Conservation (phyloP, 2,888 invertebrate genomes). For the Exephanes ischioxanthus region DNA sequence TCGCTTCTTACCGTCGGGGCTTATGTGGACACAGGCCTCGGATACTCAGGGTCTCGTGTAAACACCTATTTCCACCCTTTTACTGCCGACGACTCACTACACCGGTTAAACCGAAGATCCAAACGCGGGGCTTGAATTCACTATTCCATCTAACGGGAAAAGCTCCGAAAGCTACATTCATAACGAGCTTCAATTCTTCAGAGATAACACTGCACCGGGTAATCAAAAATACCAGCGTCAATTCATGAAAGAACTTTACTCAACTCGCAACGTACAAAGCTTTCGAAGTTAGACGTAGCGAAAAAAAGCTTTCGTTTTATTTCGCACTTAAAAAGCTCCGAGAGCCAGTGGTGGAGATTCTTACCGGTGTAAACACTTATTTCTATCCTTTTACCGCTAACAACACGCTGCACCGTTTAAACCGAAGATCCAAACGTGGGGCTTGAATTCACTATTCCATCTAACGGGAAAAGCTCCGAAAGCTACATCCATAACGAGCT, state of each 20-base stretch:
- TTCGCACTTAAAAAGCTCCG: background rate
- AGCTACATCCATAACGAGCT: background rate
- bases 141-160: background rate
- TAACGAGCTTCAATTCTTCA: background rate
- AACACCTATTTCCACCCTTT: slow-evolving; percentile 39
- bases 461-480: background rate
- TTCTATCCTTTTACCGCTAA: slow-evolving; percentile 17
- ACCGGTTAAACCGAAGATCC: background rate
- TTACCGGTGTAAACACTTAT: slow-evolving; percentile 34
- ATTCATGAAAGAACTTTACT: background rate
- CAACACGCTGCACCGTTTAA: slow-evolving; percentile 3
- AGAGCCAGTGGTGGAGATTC: too few species aligned
- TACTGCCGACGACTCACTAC: background rate
- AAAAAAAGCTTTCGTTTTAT: background rate
- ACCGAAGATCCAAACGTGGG: background rate
- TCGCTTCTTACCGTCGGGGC: slow-evolving; percentile 1
- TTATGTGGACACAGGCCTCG: slow-evolving; percentile 15
- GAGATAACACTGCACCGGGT: background rate
- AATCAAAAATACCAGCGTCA: background rate
- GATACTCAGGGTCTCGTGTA: slow-evolving; percentile 2
- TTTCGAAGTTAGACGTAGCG: background rate
- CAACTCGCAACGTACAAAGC: background rate
- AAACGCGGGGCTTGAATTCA: background rate
- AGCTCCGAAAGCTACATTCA: background rate
- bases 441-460: background rate